Conservation (phyloP, 2,797 vertebrate genomes). For the Betta splendens region DNA sequence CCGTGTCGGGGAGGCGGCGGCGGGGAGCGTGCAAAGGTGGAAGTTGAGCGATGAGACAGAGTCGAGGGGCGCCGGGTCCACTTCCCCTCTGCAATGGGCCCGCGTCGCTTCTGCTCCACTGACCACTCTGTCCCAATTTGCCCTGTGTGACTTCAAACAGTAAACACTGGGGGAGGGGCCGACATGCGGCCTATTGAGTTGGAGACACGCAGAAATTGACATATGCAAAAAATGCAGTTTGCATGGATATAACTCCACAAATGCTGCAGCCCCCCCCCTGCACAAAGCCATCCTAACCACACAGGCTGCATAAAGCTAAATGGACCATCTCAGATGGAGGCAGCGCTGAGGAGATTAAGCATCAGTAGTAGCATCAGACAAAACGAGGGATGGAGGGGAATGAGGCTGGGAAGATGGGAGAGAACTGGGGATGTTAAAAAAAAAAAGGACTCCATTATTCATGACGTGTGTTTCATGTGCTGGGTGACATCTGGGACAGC, state of each 20-base stretch:
- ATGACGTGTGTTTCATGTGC: slow-evolving; percentile 84
- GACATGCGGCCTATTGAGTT: slow-evolving; percentile 4
- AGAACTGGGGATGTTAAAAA: slow-evolving; percentile 76
- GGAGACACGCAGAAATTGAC: slow-evolving; percentile 43
- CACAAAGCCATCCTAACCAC: slow-evolving; percentile 68
- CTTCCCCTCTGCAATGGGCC: slow-evolving; percentile 59
- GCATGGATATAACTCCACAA: slow-evolving; percentile 57
- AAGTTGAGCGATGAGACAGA: slow-evolving; percentile 33
- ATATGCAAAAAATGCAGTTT: slow-evolving; percentile 58
- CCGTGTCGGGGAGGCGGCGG: slow-evolving; percentile 30
- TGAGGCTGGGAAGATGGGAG: slow-evolving; percentile 55
- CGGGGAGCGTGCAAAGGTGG: slow-evolving; percentile 41
- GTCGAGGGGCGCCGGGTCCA: slow-evolving; percentile 48
- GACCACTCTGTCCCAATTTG: slow-evolving; percentile 79
- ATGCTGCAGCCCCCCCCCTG: slow-evolving; percentile 38
- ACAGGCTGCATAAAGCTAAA: slow-evolving; percentile 73
- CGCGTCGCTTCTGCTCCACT: slow-evolving; percentile 81
- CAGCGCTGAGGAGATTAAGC: slow-evolving; percentile 67
- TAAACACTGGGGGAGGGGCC: slow-evolving; percentile 77
- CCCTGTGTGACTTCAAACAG: slow-evolving; percentile 76
- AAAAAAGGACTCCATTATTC: slow-evolving; percentile 84
- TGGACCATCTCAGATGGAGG: slow-evolving; percentile 70
- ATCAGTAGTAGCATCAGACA: slow-evolving; percentile 73
- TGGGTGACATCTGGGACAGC: slow-evolving; percentile 85
- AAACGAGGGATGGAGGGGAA: slow-evolving; percentile 60